These are phyloP conservation scores for Achlya flavicornis DNA, from an alignment of 2,888 invertebrate genomes.

Conservation along the genomic window DNA sequence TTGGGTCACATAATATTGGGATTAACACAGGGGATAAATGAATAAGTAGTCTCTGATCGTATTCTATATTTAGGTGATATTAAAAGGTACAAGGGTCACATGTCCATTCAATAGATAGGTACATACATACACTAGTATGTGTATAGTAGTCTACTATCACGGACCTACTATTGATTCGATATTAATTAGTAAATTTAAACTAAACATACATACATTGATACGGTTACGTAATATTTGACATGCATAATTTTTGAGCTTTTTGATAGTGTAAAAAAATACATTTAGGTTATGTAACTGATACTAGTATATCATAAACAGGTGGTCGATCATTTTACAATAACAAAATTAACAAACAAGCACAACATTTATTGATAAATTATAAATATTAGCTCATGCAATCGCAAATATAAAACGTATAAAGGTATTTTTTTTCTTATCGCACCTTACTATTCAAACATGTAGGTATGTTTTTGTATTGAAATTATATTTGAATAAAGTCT, in stretches of 20 bases:
- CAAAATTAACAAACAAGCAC: not conserved
- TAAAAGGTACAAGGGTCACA: not conserved
- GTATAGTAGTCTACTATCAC: not conserved
- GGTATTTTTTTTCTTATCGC: no score
- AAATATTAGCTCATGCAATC: no score
- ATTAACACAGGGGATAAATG: no score
- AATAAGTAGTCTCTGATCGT: not conserved
- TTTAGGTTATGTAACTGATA: not conserved
- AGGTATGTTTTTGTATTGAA: no score
- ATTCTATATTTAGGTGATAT: not conserved
- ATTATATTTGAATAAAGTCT: no score
- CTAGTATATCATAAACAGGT: not conserved
- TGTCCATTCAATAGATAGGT: not conserved
- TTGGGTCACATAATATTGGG: no score
- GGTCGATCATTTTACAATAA: not conserved
- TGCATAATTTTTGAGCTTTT: not conserved
- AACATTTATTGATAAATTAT: no score
- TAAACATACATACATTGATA: not conserved
- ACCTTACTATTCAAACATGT: no score
- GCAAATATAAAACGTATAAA: no score
- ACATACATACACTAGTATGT: no score
- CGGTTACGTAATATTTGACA: not conserved
- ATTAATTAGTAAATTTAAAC: not conserved
- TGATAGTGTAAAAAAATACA: not conserved
- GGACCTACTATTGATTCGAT: not conserved